Evolutionary conservation across 2,797 vertebrate species (phyloP).

Genomic region (Sternotherus odoratus): DNA sequence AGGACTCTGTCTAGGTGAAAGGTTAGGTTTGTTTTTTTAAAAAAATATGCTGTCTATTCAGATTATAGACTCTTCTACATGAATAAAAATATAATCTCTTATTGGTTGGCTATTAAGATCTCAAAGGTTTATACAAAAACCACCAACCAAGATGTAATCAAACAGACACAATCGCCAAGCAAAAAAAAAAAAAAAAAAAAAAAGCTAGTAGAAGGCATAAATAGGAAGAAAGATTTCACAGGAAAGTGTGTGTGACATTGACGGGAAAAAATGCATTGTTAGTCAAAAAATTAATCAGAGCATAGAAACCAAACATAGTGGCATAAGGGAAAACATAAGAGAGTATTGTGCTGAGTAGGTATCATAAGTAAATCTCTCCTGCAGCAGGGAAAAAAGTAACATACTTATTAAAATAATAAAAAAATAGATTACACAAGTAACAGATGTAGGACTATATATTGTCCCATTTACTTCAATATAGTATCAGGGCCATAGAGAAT

Average conservation of each 20-base stretch:
- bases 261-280: neutral
- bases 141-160: neutral
- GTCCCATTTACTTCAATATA: neutral
- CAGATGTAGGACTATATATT: neutral
- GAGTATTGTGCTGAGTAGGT: neutral
- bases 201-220: neutral
- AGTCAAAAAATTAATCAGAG: neutral
- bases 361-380: neutral
- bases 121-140: neutral
- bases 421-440: neutral
- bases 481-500: neutral
- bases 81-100: neutral
- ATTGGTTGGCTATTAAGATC: neutral
- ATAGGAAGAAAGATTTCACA: neutral
- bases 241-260: neutral
- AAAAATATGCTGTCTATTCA: neutral
- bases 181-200: neutral
- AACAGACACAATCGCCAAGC: neutral
- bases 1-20: neutral
- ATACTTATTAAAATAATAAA: neutral
- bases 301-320: neutral
- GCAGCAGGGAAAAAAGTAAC: neutral
- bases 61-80: neutral
- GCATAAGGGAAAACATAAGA: neutral
- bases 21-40: neutral